These are phyloP conservation scores for Lepetodrilus schrolli DNA, from an alignment of 2,888 invertebrate species.

Conservation along the genomic window DNA sequence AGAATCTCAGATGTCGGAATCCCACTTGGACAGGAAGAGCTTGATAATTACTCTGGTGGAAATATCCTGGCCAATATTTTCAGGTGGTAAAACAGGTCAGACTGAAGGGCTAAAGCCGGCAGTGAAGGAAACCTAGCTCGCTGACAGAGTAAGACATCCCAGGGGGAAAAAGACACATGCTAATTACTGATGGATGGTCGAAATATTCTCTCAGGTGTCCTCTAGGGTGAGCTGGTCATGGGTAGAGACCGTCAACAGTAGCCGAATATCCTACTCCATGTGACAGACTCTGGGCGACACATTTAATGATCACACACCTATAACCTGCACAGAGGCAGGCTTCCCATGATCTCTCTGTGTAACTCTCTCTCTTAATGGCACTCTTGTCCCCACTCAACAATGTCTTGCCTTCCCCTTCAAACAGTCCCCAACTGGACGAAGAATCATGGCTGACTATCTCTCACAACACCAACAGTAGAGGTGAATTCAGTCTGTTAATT, in stretches of 20 bases:
- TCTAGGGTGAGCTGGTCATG: background rate
- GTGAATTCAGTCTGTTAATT: background rate
- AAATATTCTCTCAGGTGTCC: background rate
- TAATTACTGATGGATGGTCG: constrained; percentile 15
- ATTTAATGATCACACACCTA: background rate
- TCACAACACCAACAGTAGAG: background rate
- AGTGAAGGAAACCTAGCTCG: background rate
- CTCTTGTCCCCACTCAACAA: background rate
- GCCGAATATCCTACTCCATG: background rate
- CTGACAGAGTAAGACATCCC: background rate
- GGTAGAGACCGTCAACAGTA: background rate
- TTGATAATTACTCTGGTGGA: background rate
- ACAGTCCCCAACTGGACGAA: background rate
- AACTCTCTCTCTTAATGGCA: background rate
- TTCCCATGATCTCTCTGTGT: background rate
- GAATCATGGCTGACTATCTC: constrained; percentile 6
- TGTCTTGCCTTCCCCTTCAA: background rate
- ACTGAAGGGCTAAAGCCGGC: background rate
- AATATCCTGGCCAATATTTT: background rate
- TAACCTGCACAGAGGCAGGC: background rate
- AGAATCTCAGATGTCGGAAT: background rate
- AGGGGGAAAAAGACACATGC: background rate
- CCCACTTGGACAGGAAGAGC: background rate
- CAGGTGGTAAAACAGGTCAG: constrained; percentile 8
- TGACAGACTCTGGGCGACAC: background rate